Evolutionary conservation across 2,888 invertebrate genomes (phyloP).

Genomic region (Phytoseiulus persimilis): DNA sequence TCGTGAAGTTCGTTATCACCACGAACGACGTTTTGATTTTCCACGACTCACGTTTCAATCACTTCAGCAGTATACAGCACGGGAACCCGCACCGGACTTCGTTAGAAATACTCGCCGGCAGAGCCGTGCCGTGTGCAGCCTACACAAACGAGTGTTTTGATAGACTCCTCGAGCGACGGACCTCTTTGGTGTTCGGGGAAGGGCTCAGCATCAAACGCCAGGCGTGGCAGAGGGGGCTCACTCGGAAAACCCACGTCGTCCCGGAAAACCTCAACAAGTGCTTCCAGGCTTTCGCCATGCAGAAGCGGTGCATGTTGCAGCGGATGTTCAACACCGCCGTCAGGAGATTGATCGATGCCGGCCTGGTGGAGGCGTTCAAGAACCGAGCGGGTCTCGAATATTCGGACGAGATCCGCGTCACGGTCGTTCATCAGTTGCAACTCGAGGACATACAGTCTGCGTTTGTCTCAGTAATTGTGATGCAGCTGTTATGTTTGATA

Average conservation of each 20-base stretch:
- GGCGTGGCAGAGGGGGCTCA: neutral
- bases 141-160: neutral
- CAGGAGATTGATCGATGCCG: neutral
- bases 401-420: neutral
- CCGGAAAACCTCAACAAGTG: neutral
- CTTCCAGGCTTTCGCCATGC: neutral
- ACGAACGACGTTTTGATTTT: neutral
- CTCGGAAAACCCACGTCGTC: neutral
- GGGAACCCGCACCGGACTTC: neutral
- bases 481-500: neutral
- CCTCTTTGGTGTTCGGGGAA: neutral
- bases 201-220: neutral
- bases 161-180: neutral
- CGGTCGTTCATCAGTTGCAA: neutral
- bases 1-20: neutral
- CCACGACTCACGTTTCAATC: conserved; percentile 8
- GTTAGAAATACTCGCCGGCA: neutral
- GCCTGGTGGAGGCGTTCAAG: conserved; percentile 9
- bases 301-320: conserved; percentile 11
- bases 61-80: neutral
- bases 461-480: neutral
- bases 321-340: neutral
- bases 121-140: neutral
- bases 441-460: neutral
- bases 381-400: conserved; percentile 18